Conservation (phyloP, 2,113 vertebrate species). For the Illadopsis cleaveri region DNA sequence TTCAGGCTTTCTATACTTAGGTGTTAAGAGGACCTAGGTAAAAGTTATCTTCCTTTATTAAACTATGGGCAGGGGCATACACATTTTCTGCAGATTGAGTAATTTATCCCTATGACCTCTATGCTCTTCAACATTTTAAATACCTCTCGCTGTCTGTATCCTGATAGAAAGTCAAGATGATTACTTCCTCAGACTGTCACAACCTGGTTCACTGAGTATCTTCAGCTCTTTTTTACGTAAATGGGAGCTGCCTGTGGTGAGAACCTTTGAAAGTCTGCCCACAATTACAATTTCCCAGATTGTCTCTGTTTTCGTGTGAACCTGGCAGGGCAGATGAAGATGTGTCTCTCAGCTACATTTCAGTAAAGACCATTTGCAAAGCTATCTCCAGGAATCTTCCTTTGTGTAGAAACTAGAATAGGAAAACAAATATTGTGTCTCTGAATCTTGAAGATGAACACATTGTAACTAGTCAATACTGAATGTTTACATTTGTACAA, state of each 20-base stretch:
- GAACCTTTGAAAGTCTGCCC: neutral
- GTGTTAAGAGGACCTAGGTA: neutral
- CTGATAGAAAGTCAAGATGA: neutral
- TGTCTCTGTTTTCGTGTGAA: neutral
- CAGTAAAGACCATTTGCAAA: neutral
- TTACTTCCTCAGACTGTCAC: neutral
- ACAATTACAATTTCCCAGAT: neutral
- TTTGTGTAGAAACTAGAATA: neutral
- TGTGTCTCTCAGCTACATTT: neutral
- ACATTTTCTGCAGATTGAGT: neutral
- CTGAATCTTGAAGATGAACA: neutral
- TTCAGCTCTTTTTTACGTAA: neutral
- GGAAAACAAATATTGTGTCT: neutral
- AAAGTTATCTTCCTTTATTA: neutral
- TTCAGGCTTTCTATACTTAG: neutral
- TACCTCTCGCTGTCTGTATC: neutral
- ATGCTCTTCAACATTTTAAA: neutral
- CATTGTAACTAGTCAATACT: neutral
- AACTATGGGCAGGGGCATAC: neutral
- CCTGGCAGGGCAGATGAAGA: neutral
- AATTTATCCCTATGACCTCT: neutral
- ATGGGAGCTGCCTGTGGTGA: neutral
- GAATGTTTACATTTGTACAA: neutral
- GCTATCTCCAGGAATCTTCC: neutral
- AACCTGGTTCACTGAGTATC: neutral